A percentile compares a stretch with the other conserved stretches of the same genome.
phyloP scores from a whole-genome alignment of 2,113 vertebrate genomes.

The Gallinago media region DNA sequence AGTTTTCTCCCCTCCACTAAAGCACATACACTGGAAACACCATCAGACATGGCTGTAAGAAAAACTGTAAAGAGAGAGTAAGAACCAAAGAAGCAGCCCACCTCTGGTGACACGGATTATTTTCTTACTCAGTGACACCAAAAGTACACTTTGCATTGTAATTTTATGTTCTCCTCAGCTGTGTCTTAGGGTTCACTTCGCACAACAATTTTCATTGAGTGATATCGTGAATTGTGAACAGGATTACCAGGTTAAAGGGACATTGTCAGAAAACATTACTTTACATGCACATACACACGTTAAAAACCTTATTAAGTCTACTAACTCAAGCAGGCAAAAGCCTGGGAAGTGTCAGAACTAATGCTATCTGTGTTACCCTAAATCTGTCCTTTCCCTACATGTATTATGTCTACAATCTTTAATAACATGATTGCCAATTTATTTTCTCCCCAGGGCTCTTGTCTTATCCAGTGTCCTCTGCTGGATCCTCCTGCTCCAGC shows the following conservation, averaged over 20 bases:
- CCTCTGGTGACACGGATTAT: neutral
- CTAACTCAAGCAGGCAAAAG: neutral
- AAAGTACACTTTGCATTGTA: neutral
- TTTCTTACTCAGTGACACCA: neutral
- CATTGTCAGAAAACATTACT: neutral
- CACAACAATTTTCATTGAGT: neutral
- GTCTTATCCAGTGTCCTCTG: neutral
- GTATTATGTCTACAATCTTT: neutral
- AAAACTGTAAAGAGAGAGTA: neutral
- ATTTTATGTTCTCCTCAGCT: neutral
- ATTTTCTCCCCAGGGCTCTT: neutral
- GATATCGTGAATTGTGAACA: neutral
- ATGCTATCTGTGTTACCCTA: neutral
- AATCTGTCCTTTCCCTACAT: neutral
- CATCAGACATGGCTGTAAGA: rapidly evolving
- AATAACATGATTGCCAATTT: neutral
- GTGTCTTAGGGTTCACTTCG: neutral
- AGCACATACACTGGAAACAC: neutral
- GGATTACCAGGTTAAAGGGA: neutral
- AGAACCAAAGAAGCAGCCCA: neutral
- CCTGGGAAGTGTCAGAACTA: neutral
- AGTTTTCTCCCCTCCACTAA: neutral
- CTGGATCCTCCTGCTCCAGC: neutral
- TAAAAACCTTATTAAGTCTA: neutral
- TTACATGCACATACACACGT: neutral